phyloP scores from a whole-genome alignment of 2,888 invertebrate species.

The Clistopyga incitator region DNA sequence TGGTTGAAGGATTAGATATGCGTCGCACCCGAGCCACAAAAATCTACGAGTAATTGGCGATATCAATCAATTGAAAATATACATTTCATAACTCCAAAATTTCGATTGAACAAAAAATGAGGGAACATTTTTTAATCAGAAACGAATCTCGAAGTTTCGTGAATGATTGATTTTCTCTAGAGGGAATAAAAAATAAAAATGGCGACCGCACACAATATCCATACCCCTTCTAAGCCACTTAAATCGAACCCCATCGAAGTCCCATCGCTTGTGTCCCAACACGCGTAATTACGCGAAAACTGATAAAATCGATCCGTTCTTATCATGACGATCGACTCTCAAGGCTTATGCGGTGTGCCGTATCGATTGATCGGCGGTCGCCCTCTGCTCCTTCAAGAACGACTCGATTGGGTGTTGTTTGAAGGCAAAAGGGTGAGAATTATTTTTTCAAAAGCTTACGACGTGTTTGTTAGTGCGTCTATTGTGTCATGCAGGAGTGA shows the following conservation, averaged over 20 bases:
- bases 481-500: constrained; percentile 4
- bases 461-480: constrained; percentile 55
- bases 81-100: neutral
- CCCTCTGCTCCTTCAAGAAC: constrained; percentile 69
- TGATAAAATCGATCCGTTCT: constrained; percentile 80
- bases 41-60: neutral
- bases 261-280: constrained; percentile 77
- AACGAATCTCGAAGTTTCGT: neutral
- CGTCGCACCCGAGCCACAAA: neutral
- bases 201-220: constrained; percentile 16
- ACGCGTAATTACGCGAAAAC: constrained; percentile 83
- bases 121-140: neutral
- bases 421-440: constrained; percentile 70
- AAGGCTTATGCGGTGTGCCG: constrained; percentile 77
- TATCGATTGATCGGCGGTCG: constrained; percentile 80
- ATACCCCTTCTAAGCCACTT: constrained; percentile 62
- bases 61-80: neutral
- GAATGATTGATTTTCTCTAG: constrained; percentile 12
- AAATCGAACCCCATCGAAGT: constrained; percentile 70
- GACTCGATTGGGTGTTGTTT: constrained; percentile 70
- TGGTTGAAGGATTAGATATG: no score
- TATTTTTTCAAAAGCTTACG: constrained; percentile 52
- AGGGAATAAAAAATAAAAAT: constrained; percentile 20
- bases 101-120: neutral
- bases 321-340: constrained; percentile 81